Evolutionary conservation across 1,140 invertebrate genomes (phyloP).

Genomic region (Nephila pilipes): DNA sequence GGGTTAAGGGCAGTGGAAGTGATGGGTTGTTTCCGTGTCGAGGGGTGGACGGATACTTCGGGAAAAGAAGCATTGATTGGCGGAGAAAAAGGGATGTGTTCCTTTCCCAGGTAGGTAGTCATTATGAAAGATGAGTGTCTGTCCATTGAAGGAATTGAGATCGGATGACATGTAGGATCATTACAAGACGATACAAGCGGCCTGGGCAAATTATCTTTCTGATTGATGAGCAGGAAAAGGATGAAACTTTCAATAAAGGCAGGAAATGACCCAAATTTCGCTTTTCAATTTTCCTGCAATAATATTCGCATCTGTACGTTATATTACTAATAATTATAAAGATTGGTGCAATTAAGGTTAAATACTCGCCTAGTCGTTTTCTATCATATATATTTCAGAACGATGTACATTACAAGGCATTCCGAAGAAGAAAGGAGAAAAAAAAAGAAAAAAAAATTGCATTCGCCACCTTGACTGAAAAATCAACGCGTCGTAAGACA

Average conservation of each 20-base stretch:
- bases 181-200: not conserved
- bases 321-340: too few relatives aligned
- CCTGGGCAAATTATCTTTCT: not conserved
- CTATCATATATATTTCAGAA: too few relatives aligned
- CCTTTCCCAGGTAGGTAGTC: conserved; percentile 23
- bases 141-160: not conserved
- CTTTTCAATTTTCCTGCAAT: not conserved
- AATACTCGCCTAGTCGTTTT: too few relatives aligned
- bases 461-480: too few relatives aligned
- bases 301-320: not conserved
- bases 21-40: conserved; percentile 57
- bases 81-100: not conserved
- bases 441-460: too few relatives aligned
- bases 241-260: conserved; percentile 10
- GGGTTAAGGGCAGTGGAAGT: not conserved
- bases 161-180: conserved; percentile 1
- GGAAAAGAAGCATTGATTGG: not conserved
- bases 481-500: too few relatives aligned
- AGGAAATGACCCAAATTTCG: conserved; percentile 9
- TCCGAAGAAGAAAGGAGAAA: too few relatives aligned
- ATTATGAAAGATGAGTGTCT: conserved; percentile 7
- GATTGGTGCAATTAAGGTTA: too few relatives aligned
- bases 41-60: not conserved
- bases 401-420: too few relatives aligned
- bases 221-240: not conserved